Conservation (phyloP, 2,797 vertebrate genomes). For the Novumbra hubbsi region DNA sequence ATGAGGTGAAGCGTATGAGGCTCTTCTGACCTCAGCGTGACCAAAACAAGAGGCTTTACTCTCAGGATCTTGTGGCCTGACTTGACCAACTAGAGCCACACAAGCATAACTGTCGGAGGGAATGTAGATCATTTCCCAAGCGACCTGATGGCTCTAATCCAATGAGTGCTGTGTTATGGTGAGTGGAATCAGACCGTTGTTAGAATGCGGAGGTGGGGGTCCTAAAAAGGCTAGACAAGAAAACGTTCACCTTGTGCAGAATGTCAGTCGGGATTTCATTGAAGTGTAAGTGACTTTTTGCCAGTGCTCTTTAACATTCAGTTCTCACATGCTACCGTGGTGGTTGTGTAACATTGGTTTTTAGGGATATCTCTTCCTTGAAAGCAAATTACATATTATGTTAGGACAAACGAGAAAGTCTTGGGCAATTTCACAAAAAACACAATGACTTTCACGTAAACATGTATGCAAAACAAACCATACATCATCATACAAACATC, state of each 20-base stretch:
- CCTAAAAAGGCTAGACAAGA: background rate
- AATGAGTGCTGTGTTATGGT: background rate
- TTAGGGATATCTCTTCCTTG: background rate
- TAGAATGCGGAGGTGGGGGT: background rate
- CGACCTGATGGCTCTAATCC: conserved; percentile 8
- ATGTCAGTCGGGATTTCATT: background rate
- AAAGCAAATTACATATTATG: background rate
- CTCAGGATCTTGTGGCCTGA: conserved; percentile 29
- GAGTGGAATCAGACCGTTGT: background rate
- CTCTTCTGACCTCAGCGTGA: background rate
- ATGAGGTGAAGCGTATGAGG: background rate
- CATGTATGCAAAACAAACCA: too few relatives aligned
- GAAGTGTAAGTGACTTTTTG: background rate
- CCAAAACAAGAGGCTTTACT: conserved; percentile 27
- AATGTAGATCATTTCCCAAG: conserved; percentile 39
- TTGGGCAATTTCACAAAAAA: too few relatives aligned
- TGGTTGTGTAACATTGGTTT: conserved; percentile 5
- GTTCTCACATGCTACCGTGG: background rate
- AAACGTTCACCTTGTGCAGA: background rate
- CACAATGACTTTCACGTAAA: too few relatives aligned
- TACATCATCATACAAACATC: too few relatives aligned
- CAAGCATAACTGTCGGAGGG: conserved; percentile 21
- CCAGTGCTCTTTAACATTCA: background rate
- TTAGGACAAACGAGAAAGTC: background rate
- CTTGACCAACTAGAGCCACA: background rate